A percentile compares a stretch with the other conserved stretches of the same genome.
These are phyloP conservation scores for Apodemus speciosus DNA, from an alignment of 2,113 vertebrate species.

Conservation along the genomic window DNA sequence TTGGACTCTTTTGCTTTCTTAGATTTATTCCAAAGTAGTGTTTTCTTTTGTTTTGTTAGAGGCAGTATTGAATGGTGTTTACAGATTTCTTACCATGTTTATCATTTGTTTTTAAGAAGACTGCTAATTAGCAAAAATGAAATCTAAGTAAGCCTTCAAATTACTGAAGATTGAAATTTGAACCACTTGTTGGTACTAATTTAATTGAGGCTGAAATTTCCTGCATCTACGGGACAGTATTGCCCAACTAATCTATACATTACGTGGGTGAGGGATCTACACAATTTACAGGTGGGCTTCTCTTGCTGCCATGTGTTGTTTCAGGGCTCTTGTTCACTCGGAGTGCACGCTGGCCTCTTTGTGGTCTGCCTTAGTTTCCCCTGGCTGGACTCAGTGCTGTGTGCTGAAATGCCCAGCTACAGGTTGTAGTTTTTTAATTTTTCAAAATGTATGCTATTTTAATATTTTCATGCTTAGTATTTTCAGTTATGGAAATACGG, in stretches of 20 bases:
- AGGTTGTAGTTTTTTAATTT: neutral
- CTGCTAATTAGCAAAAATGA: slow-evolving; percentile 35
- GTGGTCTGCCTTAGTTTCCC: neutral
- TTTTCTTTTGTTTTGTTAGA: neutral
- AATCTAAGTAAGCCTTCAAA: slow-evolving; percentile 18
- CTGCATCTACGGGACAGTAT: neutral
- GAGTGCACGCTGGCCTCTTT: neutral
- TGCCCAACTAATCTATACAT: no score
- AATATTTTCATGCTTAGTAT: slow-evolving; percentile 29
- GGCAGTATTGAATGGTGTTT: neutral
- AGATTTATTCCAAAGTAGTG: neutral
- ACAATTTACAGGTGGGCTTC: neutral
- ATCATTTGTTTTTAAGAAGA: neutral
- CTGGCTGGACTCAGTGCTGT: neutral
- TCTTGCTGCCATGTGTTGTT: neutral
- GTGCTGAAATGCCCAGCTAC: neutral
- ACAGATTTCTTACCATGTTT: neutral
- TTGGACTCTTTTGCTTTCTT: neutral
- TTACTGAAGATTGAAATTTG: slow-evolving; percentile 7
- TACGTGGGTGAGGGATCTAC: neutral
- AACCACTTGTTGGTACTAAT: neutral
- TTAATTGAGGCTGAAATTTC: neutral
- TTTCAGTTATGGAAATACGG: slow-evolving; percentile 41
- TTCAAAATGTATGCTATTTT: neutral
- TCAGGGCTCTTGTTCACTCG: neutral